phyloP scores from a whole-genome alignment of 2,888 invertebrate species.

The Camptogramma bilineatum region DNA sequence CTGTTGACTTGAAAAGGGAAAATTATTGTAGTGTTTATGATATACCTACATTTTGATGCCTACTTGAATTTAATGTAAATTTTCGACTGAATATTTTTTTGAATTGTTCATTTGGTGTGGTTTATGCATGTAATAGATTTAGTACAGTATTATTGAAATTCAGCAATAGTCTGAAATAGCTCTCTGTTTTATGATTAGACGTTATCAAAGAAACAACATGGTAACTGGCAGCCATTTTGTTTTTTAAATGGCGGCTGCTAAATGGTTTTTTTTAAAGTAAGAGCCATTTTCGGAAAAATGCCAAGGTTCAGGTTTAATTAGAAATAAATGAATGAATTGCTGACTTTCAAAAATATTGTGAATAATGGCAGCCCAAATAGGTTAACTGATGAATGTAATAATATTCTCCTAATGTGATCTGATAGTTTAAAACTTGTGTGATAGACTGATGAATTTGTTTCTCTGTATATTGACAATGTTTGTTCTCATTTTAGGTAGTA shows the following conservation, averaged over 20 bases:
- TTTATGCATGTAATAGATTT: background rate
- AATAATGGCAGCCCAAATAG: conserved; percentile 19
- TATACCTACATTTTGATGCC: too few relatives aligned
- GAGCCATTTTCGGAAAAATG: too few relatives aligned
- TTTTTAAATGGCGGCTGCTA: too few relatives aligned
- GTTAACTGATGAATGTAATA: background rate
- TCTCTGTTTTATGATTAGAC: background rate
- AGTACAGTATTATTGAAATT: background rate
- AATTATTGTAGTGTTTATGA: background rate
- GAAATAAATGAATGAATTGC: background rate
- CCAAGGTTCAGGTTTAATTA: too few relatives aligned
- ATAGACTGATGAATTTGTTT: background rate
- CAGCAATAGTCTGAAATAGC: background rate
- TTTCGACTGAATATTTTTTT: background rate
- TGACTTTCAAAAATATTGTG: conserved; percentile 1
- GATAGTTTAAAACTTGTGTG: conserved; percentile 6
- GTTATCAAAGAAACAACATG: background rate
- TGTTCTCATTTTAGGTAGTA: background rate
- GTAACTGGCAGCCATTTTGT: too few relatives aligned
- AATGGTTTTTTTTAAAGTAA: too few relatives aligned
- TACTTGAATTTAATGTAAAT: background rate
- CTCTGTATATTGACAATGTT: background rate
- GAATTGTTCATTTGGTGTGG: background rate
- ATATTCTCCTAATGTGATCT: background rate
- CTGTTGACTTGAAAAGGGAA: background rate